Evolutionary conservation across 2,888 invertebrate genomes (phyloP).

Genomic region (Suillia variegata): DNA sequence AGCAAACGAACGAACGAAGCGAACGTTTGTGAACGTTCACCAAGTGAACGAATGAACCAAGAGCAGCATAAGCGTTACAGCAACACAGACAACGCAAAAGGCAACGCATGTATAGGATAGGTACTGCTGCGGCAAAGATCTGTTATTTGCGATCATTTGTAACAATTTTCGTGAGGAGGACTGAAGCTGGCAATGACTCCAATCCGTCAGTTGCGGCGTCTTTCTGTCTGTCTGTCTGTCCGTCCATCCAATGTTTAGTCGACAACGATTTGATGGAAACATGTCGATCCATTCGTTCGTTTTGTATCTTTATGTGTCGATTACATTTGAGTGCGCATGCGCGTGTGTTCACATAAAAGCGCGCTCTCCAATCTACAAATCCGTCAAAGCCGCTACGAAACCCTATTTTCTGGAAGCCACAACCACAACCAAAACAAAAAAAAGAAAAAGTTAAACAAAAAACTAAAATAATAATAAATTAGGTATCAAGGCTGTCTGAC

Average conservation of each 20-base stretch:
- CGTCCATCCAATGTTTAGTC: no score
- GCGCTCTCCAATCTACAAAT: slow-evolving; percentile 25
- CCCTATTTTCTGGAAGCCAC: slow-evolving; percentile 30
- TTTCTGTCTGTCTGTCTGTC: slow-evolving; percentile 7
- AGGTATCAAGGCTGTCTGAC: slow-evolving; percentile 58
- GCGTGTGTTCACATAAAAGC: slow-evolving; percentile 8
- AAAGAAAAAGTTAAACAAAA: slow-evolving; percentile 53
- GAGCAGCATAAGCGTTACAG: slow-evolving; percentile 21
- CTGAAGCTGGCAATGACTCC: slow-evolving; percentile 37
- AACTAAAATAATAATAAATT: slow-evolving; percentile 55
- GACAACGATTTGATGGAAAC: slow-evolving; percentile 38
- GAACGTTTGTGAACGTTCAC: slow-evolving; percentile 24
- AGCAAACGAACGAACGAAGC: slow-evolving; percentile 15
- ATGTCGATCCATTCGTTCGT: slow-evolving; percentile 26
- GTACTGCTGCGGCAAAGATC: slow-evolving; percentile 58
- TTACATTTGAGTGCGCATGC: slow-evolving; percentile 42
- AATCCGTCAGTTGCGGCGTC: slow-evolving; percentile 19
- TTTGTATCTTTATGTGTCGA: slow-evolving; percentile 40
- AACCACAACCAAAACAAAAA: slow-evolving; percentile 31
- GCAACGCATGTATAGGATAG: no score
- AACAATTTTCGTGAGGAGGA: slow-evolving; percentile 52
- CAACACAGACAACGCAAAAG: slow-evolving; percentile 18
- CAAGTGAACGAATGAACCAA: no score
- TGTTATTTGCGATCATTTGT: slow-evolving; percentile 63
- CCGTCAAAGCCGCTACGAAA: slow-evolving; percentile 21